Conservation (phyloP, 2,113 vertebrate genomes). For the Chionis minor region DNA sequence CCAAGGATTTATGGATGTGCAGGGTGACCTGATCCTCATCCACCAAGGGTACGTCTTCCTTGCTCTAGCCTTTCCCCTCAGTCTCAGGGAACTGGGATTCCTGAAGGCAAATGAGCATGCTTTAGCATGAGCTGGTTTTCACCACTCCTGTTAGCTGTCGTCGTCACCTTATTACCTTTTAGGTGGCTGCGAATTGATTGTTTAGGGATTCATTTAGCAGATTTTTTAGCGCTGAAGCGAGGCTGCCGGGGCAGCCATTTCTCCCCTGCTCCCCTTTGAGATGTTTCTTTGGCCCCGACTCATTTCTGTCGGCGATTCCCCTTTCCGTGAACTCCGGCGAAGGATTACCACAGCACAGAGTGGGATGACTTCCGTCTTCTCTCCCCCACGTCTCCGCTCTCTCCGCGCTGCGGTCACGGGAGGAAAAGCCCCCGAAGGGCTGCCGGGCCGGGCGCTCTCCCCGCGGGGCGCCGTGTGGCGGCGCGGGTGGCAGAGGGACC, state of each 20-base stretch:
- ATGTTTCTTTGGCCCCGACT: neutral
- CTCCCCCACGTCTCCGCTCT: neutral
- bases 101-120: neutral
- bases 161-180: neutral
- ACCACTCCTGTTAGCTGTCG: neutral
- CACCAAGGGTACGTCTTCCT: neutral
- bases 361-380: neutral
- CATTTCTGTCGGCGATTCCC: neutral
- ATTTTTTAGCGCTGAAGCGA: neutral
- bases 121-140: neutral
- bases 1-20: rapidly evolving
- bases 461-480: no score
- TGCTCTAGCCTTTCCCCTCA: neutral
- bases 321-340: neutral
- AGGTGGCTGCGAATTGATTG: neutral
- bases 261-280: neutral
- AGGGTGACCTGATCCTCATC: neutral
- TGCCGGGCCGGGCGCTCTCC: no score
- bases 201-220: neutral
- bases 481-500: no score
- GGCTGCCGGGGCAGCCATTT: neutral
- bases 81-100: neutral
- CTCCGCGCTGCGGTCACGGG: no score
- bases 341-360: neutral
- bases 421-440: no score